phyloP scores from a whole-genome alignment of 2,888 invertebrate genomes.

The Stenichneumon culpator region DNA sequence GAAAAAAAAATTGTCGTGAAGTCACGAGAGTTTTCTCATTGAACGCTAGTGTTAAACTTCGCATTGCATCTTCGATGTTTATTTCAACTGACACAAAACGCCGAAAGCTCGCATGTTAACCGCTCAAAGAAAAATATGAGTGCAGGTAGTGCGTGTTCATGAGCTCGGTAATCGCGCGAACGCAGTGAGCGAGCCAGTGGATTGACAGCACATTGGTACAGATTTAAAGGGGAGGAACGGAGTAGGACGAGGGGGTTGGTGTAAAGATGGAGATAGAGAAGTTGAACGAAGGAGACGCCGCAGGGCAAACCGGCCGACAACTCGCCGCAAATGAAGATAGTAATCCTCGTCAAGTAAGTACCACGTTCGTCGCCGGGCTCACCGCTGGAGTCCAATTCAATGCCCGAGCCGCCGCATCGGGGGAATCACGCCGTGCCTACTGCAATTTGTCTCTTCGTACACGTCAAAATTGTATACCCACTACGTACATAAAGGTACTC shows the following conservation, averaged over 20 bases:
- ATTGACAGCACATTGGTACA: slow-evolving; percentile 57
- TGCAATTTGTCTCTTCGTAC: slow-evolving; percentile 67
- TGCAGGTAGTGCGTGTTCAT: neutral
- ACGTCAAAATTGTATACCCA: slow-evolving; percentile 66
- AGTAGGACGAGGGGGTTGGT: slow-evolving; percentile 4
- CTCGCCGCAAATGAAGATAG: slow-evolving; percentile 72
- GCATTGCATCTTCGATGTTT: neutral
- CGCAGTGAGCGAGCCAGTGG: slow-evolving; percentile 35
- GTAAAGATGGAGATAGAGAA: slow-evolving; percentile 29
- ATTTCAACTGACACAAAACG: slow-evolving; percentile 2
- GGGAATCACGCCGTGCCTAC: slow-evolving; percentile 62
- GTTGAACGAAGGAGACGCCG: slow-evolving; percentile 55
- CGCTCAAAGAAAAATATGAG: neutral
- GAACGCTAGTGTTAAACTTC: neutral
- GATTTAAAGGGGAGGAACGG: neutral
- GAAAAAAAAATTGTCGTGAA: slow-evolving; percentile 7
- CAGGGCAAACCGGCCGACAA: slow-evolving; percentile 68
- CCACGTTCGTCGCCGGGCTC: slow-evolving; percentile 65
- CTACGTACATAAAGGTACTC: slow-evolving; percentile 32
- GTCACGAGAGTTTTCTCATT: neutral
- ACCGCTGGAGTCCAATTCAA: slow-evolving; percentile 70
- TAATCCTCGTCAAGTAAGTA: slow-evolving; percentile 72
- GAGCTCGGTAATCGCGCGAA: slow-evolving; percentile 20
- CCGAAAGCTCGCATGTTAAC: neutral
- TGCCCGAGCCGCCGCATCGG: slow-evolving; percentile 54